Evolutionary conservation across 2,888 invertebrate genomes (phyloP).

Genomic region (Ephialtes manifestator): DNA sequence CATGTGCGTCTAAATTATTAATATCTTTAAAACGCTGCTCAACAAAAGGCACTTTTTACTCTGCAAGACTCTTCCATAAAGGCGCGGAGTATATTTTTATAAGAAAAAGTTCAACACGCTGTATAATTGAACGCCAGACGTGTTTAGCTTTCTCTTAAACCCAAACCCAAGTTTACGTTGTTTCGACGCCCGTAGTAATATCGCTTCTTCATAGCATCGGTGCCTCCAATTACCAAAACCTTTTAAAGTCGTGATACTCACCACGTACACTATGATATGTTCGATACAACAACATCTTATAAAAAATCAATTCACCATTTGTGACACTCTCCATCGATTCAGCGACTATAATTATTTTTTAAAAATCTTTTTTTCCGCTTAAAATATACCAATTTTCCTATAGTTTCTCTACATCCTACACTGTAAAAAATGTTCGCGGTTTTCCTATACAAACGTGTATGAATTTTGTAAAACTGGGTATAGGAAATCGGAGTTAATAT

Average conservation of each 20-base stretch:
- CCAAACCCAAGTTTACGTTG: not conserved
- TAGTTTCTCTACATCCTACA: too few species aligned
- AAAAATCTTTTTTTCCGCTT: too few species aligned
- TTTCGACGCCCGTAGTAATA: not conserved
- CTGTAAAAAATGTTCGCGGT: too few species aligned
- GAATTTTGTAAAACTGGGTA: too few species aligned
- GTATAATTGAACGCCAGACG: not conserved
- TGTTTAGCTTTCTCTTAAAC: constrained; percentile 6
- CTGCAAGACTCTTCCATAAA: constrained; percentile 29
- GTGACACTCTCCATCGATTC: too few species aligned
- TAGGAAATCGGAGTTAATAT: too few species aligned
- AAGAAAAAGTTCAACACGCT: not conserved
- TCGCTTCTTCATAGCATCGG: not conserved
- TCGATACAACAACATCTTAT: constrained; percentile 6
- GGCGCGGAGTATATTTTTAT: constrained; percentile 9
- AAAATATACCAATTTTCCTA: too few species aligned
- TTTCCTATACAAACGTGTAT: too few species aligned
- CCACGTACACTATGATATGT: constrained; percentile 25
- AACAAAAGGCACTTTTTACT: constrained; percentile 34
- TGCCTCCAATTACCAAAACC: not conserved
- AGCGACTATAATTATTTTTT: too few species aligned
- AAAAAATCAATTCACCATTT: constrained; percentile 30
- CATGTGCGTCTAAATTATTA: constrained; percentile 18
- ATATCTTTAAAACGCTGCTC: constrained; percentile 23
- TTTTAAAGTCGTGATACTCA: constrained; percentile 5